Evolutionary conservation across 2,797 vertebrate genomes (phyloP), one percentile per base, ranked within the genome.

Genomic region (Sebastes wilsoni): DNA sequence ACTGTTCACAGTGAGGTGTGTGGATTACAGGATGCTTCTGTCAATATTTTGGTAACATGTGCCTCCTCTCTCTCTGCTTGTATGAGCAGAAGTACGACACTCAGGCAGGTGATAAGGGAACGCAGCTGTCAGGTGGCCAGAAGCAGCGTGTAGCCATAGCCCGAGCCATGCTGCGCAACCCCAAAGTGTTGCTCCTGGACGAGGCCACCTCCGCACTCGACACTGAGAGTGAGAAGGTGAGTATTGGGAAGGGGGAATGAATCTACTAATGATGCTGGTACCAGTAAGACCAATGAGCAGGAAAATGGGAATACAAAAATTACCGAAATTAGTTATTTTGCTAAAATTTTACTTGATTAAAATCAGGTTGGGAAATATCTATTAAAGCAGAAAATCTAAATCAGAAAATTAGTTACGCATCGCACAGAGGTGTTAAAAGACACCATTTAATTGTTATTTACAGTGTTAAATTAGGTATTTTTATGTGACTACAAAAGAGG

Each of bases 131-230:
- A 1, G 98, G 98, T 0, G 98, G 98, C 16, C 98, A 99, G 89
- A 99, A 99, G 86, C 98, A 99, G 88, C 96, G 97, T 1, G 90
- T 99, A 1, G 98, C 99, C 49, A 99, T 99, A 12, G 99, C 98
- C 56, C 93, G 98, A 52, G 98, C 99, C 54, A 97, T 99, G 46
- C 87, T 99, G 14, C 96, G 98, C 49, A 96, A 96, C 70, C 99
- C 98, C 8, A 97, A 91, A 55, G 83, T 99, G 75, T 92, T 99
- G 72, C 94, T 99, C 0, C 89, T 99, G 92, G 98, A 99, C 58
- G 98, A 99, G 94, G 99, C 99, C 70, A 99, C 99, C 0, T 99
- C 98, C 2, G 99, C 98, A 2, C 95, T 99, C 36, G 99, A 99
- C 90, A 97, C 97, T 0, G 98, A 98, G 91, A 99, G 97, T 25